These are phyloP conservation scores for Macroglossus sobrinus DNA, from an alignment of 2,113 vertebrate genomes.

Conservation along the genomic window DNA sequence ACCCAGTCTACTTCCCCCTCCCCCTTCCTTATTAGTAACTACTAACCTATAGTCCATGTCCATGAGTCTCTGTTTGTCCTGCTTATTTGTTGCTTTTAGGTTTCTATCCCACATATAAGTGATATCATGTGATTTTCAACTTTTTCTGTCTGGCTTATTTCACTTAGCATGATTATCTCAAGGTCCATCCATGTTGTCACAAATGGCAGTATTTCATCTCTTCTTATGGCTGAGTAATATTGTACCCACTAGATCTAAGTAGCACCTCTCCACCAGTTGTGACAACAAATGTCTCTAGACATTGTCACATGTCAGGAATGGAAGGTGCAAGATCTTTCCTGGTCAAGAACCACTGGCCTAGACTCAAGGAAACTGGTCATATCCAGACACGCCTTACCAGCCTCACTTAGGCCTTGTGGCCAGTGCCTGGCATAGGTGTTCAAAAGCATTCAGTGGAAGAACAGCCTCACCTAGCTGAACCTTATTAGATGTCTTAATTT, in stretches of 20 bases:
- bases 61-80: too few species aligned
- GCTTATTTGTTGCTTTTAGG: too few species aligned
- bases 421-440: not conserved
- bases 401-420: not conserved
- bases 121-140: too few species aligned
- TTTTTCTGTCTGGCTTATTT: too few species aligned
- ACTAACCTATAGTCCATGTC: too few species aligned
- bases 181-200: too few species aligned
- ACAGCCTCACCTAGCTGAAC: not conserved
- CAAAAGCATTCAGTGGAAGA: not conserved
- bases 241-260: not conserved
- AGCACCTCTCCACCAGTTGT: not conserved
- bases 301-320: not conserved
- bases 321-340: not conserved
- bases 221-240: not conserved
- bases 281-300: not conserved
- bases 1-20: too few species aligned
- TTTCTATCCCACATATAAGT: too few species aligned
- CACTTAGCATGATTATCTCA: too few species aligned
- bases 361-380: not conserved
- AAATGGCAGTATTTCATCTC: too few species aligned
- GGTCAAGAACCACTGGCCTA: not conserved
- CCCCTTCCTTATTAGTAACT: too few species aligned
- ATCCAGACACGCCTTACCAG: not conserved
- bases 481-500: not conserved